Evolutionary conservation across 92 coral and sea anemone genomes (phyloP).

Genomic region (Phenganax marumi): DNA sequence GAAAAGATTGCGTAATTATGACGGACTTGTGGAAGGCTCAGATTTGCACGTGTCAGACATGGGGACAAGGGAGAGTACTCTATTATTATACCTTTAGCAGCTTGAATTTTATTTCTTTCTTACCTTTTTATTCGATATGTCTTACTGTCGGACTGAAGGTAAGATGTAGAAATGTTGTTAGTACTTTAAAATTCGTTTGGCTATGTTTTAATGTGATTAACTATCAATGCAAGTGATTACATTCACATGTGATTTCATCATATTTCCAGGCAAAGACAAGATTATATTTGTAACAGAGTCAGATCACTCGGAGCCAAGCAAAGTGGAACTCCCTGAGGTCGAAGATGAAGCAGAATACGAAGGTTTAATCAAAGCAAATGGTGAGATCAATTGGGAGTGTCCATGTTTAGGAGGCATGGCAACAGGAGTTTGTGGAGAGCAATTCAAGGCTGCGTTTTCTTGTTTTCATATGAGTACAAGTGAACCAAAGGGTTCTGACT

Average conservation of each 20-base stretch:
- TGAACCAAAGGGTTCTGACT: conserved; percentile 91
- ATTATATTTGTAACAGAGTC: conserved; percentile 86
- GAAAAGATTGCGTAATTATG: no score
- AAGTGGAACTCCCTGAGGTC: conserved; percentile 60
- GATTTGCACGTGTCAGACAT: no score
- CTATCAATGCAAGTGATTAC: not conserved
- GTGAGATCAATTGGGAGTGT: conserved; percentile 99
- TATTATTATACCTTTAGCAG: not conserved
- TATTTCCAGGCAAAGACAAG: conserved; percentile 78
- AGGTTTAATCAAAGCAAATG: conserved; percentile 88
- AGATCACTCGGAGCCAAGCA: conserved; percentile 78
- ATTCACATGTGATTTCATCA: not conserved
- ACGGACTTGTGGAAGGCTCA: no score
- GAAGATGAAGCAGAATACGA: conserved; percentile 87
- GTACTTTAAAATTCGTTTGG: not conserved
- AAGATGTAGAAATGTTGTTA: conserved; percentile 3
- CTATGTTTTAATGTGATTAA: not conserved
- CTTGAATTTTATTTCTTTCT: not conserved
- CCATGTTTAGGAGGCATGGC: conserved; percentile 99
- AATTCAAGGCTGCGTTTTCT: conserved; percentile 87
- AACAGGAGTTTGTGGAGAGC: conserved; percentile 92
- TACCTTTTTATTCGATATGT: conserved; percentile 50
- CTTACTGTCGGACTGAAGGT: conserved; percentile 96
- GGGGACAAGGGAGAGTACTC: no score
- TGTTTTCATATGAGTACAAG: conserved; percentile 94